Conservation (phyloP, 2,888 invertebrate species). For the Coleophora deauratella region DNA sequence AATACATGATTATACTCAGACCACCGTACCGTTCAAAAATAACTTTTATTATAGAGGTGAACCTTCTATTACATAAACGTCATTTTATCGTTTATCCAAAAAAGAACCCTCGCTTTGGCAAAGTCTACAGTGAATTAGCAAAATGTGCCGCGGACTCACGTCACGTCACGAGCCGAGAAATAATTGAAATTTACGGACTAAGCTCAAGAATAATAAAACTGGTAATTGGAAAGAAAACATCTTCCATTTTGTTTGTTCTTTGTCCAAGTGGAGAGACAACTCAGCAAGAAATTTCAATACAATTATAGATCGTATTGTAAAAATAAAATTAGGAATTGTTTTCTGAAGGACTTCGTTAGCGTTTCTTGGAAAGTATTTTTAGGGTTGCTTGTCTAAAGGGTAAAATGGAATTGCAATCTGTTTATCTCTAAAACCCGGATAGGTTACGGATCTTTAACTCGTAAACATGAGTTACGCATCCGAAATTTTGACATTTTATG, state of each 20-base stretch:
- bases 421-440: too few species aligned
- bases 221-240: conserved; percentile 5
- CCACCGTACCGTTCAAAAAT: background rate
- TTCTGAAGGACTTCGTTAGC: background rate
- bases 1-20: too few species aligned
- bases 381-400: too few species aligned
- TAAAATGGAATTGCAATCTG: too few species aligned
- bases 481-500: too few species aligned
- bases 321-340: too few species aligned
- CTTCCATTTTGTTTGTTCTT: conserved; percentile 3
- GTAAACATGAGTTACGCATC: too few species aligned
- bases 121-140: conserved; percentile 6
- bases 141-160: conserved; percentile 7
- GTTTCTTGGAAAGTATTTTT: background rate
- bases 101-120: background rate
- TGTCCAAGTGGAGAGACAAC: background rate
- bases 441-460: too few species aligned
- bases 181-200: conserved; percentile 8
- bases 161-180: conserved; percentile 2
- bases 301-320: background rate
- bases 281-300: background rate
- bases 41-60: too few species aligned
- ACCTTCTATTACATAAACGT: background rate
- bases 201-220: conserved; percentile 8
- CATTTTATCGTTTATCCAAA: background rate